Percentiles rank a stretch among this genome's conserved stretches.
These are phyloP conservation scores for Brachyopa scutellaris DNA, from an alignment of 2,888 invertebrate species.

Conservation along the genomic window DNA sequence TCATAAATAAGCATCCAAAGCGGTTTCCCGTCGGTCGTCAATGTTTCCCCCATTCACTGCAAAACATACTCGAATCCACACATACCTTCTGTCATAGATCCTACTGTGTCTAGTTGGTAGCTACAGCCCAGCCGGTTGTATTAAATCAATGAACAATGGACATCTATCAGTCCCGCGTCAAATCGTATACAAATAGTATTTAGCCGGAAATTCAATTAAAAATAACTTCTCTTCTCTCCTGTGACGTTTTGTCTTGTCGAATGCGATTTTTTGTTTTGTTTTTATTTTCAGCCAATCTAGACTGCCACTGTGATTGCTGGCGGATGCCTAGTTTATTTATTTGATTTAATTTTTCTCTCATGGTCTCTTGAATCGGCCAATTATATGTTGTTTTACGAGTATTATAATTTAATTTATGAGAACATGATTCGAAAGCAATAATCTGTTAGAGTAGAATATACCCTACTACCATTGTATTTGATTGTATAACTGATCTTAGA, in stretches of 20 bases:
- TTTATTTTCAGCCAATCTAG: slow-evolving; percentile 18
- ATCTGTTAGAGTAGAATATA: background rate
- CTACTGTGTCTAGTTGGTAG: slow-evolving; percentile 6
- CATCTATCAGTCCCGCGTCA: slow-evolving; percentile 66
- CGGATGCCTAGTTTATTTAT: slow-evolving; percentile 20
- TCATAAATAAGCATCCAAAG: slow-evolving; percentile 53
- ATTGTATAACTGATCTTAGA: too few species aligned
- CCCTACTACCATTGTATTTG: background rate
- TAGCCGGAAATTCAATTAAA: slow-evolving; percentile 70
- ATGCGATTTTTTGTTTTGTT: slow-evolving; percentile 3
- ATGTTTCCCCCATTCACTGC: slow-evolving; percentile 2
- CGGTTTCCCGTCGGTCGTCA: slow-evolving; percentile 19
- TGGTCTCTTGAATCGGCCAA: background rate
- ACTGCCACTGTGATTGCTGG: slow-evolving; percentile 53
- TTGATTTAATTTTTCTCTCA: background rate
- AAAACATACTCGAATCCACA: background rate
- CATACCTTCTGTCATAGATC: slow-evolving; percentile 6
- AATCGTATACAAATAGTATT: slow-evolving; percentile 53
- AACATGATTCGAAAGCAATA: background rate
- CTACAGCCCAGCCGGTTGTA: slow-evolving; percentile 39
- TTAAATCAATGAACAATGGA: slow-evolving; percentile 69
- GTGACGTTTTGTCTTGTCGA: background rate
- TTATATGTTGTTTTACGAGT: too few species aligned
- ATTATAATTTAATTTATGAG: background rate
- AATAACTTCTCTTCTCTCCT: slow-evolving; percentile 45